Evolutionary conservation across 2,113 vertebrate species (phyloP), one percentile per base, ranked within the genome.

Genomic region (Serinus canaria): DNA sequence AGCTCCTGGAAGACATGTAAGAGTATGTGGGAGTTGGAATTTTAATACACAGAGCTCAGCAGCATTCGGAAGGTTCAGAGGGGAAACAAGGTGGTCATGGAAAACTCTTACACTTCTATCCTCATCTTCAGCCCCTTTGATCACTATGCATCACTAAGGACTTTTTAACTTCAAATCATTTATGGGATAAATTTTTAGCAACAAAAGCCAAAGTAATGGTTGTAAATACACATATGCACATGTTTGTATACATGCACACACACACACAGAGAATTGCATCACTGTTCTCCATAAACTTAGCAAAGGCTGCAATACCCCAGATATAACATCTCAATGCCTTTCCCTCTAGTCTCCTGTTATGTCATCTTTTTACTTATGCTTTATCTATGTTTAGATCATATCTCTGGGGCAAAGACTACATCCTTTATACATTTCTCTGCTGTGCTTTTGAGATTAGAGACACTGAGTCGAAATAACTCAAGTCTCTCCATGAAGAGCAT

Each of bases 371-470:
- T 85, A 67, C 74, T 69, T 80, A 62, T 35, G 35, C 79, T 93
- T 90, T 70, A 83, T 93, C 92, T 89, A 58, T 55, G 68, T 83
- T 87, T 69, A 95, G 78, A 88, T 94, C 64, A 21, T 75, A 63
- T 90, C 74, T 90, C 90, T 83, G 52, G 75, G 66, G 68, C 58
- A 91, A 92, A 87, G 24, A 73, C 66, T 79, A 56, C 79, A 85
- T 94, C 85, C 85, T 86, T 95, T 67, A 85, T 76, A 83, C 14
- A 31, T 74, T 92, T 85, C 35, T 90, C 59, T 86, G 79, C 93
- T 95, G 72, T 90, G 82, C 64, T 90, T 91, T 75, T 88, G 84
- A 90, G 82, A 94, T 88, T 86, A 85, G 79, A 95, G 46, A 70
- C 78, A 74, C 43, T 5, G 19, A 89, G 78, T 44, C 0, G 0